phyloP scores from a whole-genome alignment of 2,113 vertebrate species.

The Embiotoca jacksoni region DNA sequence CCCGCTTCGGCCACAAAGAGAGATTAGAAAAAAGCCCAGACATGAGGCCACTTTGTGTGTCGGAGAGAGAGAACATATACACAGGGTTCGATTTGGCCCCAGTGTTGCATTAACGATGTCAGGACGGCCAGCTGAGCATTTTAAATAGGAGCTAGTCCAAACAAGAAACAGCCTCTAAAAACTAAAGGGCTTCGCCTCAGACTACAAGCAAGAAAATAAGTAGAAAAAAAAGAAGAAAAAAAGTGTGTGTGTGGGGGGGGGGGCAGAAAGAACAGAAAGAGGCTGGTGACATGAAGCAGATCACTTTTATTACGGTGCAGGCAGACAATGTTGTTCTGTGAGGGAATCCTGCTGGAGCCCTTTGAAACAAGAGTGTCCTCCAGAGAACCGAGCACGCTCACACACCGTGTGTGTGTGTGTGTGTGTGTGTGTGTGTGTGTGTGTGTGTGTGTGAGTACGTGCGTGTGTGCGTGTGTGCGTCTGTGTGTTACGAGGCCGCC shows the following conservation, averaged over 20 bases:
- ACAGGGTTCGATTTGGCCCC: constrained; percentile 81
- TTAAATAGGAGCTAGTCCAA: constrained; percentile 87
- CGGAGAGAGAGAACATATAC: constrained; percentile 1
- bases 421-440: background rate
- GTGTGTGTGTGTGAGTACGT: constrained; percentile 13
- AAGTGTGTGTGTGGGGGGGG: constrained; percentile 72
- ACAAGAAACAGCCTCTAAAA: constrained; percentile 85
- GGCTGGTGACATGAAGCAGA: constrained; percentile 91
- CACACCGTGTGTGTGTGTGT: constrained; percentile 9
- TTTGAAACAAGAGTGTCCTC: constrained; percentile 80
- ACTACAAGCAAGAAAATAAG: constrained; percentile 75
- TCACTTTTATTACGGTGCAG: constrained; percentile 86
- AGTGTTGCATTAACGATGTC: constrained; percentile 83
- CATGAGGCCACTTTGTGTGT: constrained; percentile 72
- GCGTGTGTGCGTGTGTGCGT: background rate
- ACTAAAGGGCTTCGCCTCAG: constrained; percentile 33
- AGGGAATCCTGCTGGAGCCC: constrained; percentile 85
- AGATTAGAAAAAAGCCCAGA: constrained; percentile 83
- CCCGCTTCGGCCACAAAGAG: constrained; percentile 61
- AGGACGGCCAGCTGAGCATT: constrained; percentile 64
- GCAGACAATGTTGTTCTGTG: constrained; percentile 85
- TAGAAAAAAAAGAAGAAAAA: background rate
- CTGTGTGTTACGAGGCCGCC: constrained; percentile 21
- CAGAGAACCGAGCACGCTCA: constrained; percentile 52
- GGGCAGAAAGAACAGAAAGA: constrained; percentile 78